phyloP scores from a whole-genome alignment of 2,113 vertebrate genomes.

The Lepus americanus region DNA sequence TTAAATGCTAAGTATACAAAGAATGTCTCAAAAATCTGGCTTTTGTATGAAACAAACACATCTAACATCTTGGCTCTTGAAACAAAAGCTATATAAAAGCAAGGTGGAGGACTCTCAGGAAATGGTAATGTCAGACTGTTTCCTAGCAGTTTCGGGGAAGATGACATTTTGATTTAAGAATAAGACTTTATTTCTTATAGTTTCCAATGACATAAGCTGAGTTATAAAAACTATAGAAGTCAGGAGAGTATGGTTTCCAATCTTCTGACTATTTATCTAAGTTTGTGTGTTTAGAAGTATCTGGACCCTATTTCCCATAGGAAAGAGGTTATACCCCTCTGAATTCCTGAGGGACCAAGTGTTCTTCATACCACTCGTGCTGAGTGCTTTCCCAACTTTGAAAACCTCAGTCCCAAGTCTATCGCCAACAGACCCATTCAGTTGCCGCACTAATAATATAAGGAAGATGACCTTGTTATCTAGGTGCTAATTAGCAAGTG shows the following conservation, averaged over 20 bases:
- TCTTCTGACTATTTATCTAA: not conserved
- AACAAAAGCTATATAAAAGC: not conserved
- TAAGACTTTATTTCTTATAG: not conserved
- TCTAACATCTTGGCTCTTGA: not conserved
- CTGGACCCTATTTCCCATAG: not conserved
- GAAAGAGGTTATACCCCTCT: not conserved
- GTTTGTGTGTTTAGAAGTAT: not conserved
- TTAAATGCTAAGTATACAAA: not conserved
- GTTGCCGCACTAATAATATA: not conserved
- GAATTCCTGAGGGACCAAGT: not conserved
- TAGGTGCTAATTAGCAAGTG: not conserved
- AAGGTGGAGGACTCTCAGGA: not conserved
- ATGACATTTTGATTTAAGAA: not conserved
- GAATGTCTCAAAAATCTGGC: not conserved
- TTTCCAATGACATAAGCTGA: not conserved
- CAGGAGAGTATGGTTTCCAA: not conserved
- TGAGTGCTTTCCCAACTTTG: not conserved
- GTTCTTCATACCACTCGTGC: not conserved
- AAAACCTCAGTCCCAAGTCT: slow-evolving; percentile 24
- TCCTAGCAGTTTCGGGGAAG: not conserved
- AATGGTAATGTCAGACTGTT: not conserved
- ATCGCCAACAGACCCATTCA: not conserved
- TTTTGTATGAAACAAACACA: not conserved
- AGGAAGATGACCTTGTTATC: not conserved
- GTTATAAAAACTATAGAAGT: not conserved